Percentiles rank a stretch among this genome's conserved stretches.
These are phyloP conservation scores for Coelinius sp. DNA, from an alignment of 2,888 invertebrate species.

Conservation along the genomic window DNA sequence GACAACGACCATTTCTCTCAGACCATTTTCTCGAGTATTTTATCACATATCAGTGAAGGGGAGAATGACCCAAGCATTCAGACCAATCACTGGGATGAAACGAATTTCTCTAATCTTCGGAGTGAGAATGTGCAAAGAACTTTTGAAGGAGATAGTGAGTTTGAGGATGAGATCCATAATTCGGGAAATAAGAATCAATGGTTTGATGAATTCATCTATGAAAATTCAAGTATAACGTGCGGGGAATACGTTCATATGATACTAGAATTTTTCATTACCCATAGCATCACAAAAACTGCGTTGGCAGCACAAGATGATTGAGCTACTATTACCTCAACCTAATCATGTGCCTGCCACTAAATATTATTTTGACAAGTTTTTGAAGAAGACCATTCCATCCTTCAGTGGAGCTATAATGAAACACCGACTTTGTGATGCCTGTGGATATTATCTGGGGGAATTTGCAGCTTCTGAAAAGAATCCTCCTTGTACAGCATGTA, in stretches of 20 bases:
- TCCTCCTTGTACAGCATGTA: neutral
- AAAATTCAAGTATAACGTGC: neutral
- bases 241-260: constrained; percentile 6
- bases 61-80: too few species aligned
- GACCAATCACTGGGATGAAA: too few species aligned
- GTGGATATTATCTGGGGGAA: constrained; percentile 30
- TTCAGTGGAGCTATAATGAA: constrained; percentile 12
- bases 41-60: too few species aligned
- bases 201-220: neutral
- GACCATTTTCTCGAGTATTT: too few species aligned
- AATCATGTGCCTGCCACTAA: constrained; percentile 35
- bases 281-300: constrained; percentile 19
- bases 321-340: constrained; percentile 29
- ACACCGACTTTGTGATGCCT: constrained; percentile 37
- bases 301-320: constrained; percentile 11
- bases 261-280: constrained; percentile 7
- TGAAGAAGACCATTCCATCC: constrained; percentile 25
- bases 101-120: too few species aligned
- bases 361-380: constrained; percentile 31
- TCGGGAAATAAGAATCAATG: too few species aligned
- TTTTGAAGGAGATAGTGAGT: too few species aligned
- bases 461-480: neutral
- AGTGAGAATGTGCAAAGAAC: too few species aligned
- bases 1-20: too few species aligned
- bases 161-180: too few species aligned